phyloP scores from a whole-genome alignment of 2,113 vertebrate species.

The Gorilla gorilla region DNA sequence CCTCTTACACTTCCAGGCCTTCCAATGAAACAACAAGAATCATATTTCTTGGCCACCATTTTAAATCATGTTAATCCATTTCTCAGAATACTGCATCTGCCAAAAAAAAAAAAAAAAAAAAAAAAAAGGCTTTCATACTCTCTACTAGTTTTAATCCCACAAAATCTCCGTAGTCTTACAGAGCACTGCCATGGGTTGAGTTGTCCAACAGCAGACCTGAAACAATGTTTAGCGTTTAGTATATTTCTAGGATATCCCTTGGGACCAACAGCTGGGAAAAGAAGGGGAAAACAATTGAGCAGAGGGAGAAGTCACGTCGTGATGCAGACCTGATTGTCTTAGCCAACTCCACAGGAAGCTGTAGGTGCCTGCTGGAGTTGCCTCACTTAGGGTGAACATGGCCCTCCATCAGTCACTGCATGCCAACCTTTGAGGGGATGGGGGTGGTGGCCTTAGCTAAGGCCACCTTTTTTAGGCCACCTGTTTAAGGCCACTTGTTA shows the following conservation, averaged over 20 bases:
- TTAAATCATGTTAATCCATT: constrained; percentile 64
- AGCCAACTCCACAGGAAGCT: background rate
- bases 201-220: background rate
- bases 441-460: background rate
- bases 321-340: background rate
- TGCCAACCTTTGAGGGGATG: rapidly evolving
- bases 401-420: background rate
- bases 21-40: constrained; percentile 66
- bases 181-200: background rate
- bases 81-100: constrained; percentile 61
- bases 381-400: background rate
- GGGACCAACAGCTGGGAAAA: background rate
- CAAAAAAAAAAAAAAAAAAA: constrained; percentile 38
- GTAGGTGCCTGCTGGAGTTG: background rate
- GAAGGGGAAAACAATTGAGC: too few species aligned
- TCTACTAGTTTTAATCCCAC: background rate
- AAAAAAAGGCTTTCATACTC: background rate
- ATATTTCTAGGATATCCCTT: background rate
- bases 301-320: background rate
- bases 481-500: too few species aligned
- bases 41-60: constrained; percentile 65
- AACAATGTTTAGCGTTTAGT: background rate
- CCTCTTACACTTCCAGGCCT: constrained; percentile 39
- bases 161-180: background rate
- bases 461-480: too few species aligned